A percentile compares a stretch with the other conserved stretches of the same genome.
These are phyloP conservation scores for Eulemur coronatus DNA, from an alignment of 2,797 vertebrate species.

Conservation along the genomic window DNA sequence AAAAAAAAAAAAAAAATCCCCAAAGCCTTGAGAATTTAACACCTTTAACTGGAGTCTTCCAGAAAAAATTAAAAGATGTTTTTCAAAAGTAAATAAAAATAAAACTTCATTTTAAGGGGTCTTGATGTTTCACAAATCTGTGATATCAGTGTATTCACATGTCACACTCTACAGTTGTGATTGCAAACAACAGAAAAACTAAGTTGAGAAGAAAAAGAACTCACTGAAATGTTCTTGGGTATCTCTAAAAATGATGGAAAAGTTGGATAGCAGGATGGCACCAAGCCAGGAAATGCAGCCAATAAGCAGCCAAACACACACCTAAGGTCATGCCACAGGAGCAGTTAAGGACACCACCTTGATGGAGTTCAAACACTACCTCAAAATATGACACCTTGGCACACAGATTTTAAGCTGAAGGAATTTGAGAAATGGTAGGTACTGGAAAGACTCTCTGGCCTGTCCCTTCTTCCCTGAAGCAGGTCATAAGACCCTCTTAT, in stretches of 20 bases:
- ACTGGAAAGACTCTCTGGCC: background rate
- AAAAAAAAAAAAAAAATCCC: background rate
- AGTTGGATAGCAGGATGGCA: background rate
- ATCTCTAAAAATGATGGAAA: background rate
- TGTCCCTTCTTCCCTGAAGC: background rate
- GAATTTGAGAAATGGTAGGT: background rate
- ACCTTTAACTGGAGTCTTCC: background rate
- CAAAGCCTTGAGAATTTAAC: background rate
- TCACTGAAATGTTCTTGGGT: background rate
- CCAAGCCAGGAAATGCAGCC: background rate
- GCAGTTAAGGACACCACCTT: background rate
- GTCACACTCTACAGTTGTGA: background rate
- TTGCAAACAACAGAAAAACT: background rate
- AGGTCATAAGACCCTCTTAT: background rate
- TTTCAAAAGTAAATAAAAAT: constrained; percentile 20
- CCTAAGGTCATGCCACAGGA: background rate
- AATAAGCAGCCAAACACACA: background rate
- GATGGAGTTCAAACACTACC: background rate
- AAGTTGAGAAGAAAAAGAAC: background rate
- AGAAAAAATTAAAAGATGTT: constrained; percentile 6
- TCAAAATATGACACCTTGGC: background rate
- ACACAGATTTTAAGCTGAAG: background rate
- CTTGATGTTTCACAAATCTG: background rate
- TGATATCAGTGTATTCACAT: background rate
- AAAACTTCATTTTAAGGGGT: constrained; percentile 15